A percentile compares a stretch with the other conserved stretches of the same genome.
These are phyloP conservation scores for Drosophila kohkoa DNA, from an alignment of 1,140 invertebrate genomes.

Conservation along the genomic window DNA sequence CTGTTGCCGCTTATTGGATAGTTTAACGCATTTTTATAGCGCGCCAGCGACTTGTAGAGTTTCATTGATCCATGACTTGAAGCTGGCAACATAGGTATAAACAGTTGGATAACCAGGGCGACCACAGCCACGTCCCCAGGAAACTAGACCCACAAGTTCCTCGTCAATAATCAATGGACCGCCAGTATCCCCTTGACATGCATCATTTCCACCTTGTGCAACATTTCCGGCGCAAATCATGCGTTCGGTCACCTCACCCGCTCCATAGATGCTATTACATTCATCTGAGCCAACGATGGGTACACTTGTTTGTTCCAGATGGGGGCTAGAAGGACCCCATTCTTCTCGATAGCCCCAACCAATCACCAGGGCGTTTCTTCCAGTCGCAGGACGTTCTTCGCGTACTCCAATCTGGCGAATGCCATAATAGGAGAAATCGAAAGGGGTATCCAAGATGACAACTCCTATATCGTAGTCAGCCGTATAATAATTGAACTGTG, in stretches of 20 bases:
- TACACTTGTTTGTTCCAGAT: slow-evolving; percentile 85
- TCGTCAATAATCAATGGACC: slow-evolving; percentile 87
- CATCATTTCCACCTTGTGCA: slow-evolving; percentile 87
- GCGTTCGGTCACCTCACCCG: slow-evolving; percentile 84
- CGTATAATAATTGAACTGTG: slow-evolving; percentile 82
- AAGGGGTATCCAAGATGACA: slow-evolving; percentile 70
- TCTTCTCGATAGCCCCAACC: slow-evolving; percentile 87
- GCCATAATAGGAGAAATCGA: slow-evolving; percentile 56
- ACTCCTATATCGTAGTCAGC: slow-evolving; percentile 88
- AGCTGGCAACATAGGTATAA: slow-evolving; percentile 86
- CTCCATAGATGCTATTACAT: slow-evolving; percentile 61
- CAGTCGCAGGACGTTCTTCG: slow-evolving; percentile 60
- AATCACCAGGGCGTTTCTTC: slow-evolving; percentile 84
- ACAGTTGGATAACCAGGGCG: slow-evolving; percentile 86
- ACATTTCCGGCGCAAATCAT: slow-evolving; percentile 88
- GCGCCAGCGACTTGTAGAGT: slow-evolving; percentile 48
- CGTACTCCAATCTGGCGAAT: slow-evolving; percentile 53
- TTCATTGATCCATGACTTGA: slow-evolving; percentile 84
- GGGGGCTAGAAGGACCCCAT: slow-evolving; percentile 84
- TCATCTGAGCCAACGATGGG: slow-evolving; percentile 76
- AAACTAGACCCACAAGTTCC: slow-evolving; percentile 87
- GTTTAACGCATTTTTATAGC: slow-evolving; percentile 32
- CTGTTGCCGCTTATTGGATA: slow-evolving; percentile 15
- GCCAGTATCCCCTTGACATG: slow-evolving; percentile 89
- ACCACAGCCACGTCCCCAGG: slow-evolving; percentile 88